Evolutionary conservation across 2,797 vertebrate species (phyloP).

Genomic region (Borostomias antarcticus): DNA sequence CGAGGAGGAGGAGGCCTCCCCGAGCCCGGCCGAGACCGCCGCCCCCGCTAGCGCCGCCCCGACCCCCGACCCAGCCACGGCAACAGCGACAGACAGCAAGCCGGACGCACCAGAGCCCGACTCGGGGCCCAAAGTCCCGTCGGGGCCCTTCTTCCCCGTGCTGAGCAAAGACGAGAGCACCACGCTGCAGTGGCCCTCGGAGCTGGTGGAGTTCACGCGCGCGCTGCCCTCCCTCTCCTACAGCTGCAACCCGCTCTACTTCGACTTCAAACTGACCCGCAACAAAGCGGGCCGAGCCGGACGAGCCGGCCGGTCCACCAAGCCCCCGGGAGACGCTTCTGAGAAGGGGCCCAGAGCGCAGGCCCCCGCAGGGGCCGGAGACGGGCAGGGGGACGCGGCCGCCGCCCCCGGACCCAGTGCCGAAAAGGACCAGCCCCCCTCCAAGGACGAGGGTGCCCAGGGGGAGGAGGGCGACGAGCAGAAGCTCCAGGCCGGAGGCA

Average conservation of each 20-base stretch:
- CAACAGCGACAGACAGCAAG: slow-evolving; percentile 67
- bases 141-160: slow-evolving; percentile 92
- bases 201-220: slow-evolving; percentile 96
- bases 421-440: slow-evolving; percentile 62
- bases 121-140: slow-evolving; percentile 85
- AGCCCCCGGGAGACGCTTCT: slow-evolving; percentile 52
- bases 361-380: slow-evolving; percentile 50
- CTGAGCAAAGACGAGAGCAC: slow-evolving; percentile 97
- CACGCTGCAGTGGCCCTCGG: slow-evolving; percentile 96
- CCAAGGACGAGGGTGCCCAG: slow-evolving; percentile 57
- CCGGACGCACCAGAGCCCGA: slow-evolving; percentile 58
- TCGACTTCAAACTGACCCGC: slow-evolving; percentile 95
- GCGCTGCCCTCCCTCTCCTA: slow-evolving; percentile 92
- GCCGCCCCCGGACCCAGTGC: slow-evolving; percentile 48
- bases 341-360: slow-evolving; percentile 68
- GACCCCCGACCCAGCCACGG: slow-evolving; percentile 28
- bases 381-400: slow-evolving; percentile 43
- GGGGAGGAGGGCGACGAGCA: slow-evolving; percentile 65
- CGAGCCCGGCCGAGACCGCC: slow-evolving; percentile 39
- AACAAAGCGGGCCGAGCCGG: slow-evolving; percentile 81
- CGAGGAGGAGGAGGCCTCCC: slow-evolving; percentile 63
- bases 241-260: slow-evolving; percentile 98
- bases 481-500: slow-evolving; percentile 61
- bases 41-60: slow-evolving; percentile 27
- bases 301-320: slow-evolving; percentile 65